Evolutionary conservation across 2,888 invertebrate genomes (phyloP).

Genomic region (Drosophila recens): DNA sequence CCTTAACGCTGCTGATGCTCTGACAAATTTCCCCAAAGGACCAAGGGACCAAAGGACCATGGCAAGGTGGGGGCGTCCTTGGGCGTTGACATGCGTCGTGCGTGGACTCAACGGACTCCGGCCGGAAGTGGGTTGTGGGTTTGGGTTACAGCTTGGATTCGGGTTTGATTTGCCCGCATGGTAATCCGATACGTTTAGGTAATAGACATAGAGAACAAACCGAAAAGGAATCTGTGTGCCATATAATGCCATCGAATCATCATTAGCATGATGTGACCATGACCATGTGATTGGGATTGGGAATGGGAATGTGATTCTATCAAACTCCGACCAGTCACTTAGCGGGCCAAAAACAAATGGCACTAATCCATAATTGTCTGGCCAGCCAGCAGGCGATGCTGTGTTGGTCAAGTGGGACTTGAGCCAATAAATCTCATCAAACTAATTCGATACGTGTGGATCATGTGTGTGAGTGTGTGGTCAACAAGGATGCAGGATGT

Average conservation of each 20-base stretch:
- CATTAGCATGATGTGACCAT: slow-evolving; percentile 51
- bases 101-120: slow-evolving; percentile 50
- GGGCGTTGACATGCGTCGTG: slow-evolving; percentile 71
- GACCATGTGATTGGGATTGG: slow-evolving; percentile 25
- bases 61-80: slow-evolving; percentile 16
- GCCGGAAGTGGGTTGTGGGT: slow-evolving; percentile 26
- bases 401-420: slow-evolving; percentile 78
- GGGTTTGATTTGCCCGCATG: slow-evolving; percentile 30
- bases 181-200: slow-evolving; percentile 71
- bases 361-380: slow-evolving; percentile 83
- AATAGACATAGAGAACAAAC: slow-evolving; percentile 50
- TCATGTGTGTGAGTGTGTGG: slow-evolving; percentile 35
- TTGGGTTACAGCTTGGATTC: slow-evolving; percentile 19
- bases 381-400: slow-evolving; percentile 59
- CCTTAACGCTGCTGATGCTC: slow-evolving; percentile 84
- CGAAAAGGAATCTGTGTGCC: slow-evolving; percentile 55
- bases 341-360: slow-evolving; percentile 75
- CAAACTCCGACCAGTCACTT: slow-evolving; percentile 47
- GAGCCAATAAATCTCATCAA: slow-evolving; percentile 80
- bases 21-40: slow-evolving; percentile 83
- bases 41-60: slow-evolving; percentile 24
- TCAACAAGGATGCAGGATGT: slow-evolving; percentile 29
- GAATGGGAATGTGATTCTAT: slow-evolving; percentile 34
- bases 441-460: slow-evolving; percentile 75
- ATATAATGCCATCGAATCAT: slow-evolving; percentile 68